Evolutionary conservation across 2,113 vertebrate genomes (phyloP).

Genomic region (Corythaixoides concolor): DNA sequence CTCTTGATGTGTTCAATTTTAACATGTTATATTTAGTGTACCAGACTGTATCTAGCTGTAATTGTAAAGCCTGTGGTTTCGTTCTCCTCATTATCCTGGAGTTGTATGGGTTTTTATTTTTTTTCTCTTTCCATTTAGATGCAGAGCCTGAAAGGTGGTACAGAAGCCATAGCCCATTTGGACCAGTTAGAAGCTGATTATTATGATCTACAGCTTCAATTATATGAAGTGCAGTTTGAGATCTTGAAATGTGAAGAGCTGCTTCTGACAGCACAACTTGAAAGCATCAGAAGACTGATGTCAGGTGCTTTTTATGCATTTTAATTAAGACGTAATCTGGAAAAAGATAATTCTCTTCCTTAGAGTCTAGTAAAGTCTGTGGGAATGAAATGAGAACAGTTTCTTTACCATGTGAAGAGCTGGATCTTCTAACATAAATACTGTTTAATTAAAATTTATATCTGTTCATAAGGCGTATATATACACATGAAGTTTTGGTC

Average conservation of each 20-base stretch:
- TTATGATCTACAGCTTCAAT: slow-evolving; percentile 95
- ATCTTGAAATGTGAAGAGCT: slow-evolving; percentile 95
- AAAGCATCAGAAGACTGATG: slow-evolving; percentile 92
- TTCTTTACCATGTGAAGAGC: background rate
- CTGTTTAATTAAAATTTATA: background rate
- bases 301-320: slow-evolving; percentile 80
- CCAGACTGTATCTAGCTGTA: background rate
- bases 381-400: background rate
- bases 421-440: background rate
- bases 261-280: slow-evolving; percentile 91
- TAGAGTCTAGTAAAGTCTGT: background rate
- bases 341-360: background rate
- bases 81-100: background rate
- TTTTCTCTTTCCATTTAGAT: slow-evolving; percentile 78
- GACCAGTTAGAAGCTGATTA: slow-evolving; percentile 94
- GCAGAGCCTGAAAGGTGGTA: slow-evolving; percentile 90
- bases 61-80: background rate
- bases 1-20: background rate
- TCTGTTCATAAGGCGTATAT: background rate
- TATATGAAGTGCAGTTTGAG: slow-evolving; percentile 96
- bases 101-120: background rate
- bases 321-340: background rate
- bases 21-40: background rate
- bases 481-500: background rate
- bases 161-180: slow-evolving; percentile 88